These are phyloP conservation scores for Proctacanthus coquilletti DNA, from an alignment of 1,140 invertebrate species.

Conservation along the genomic window DNA sequence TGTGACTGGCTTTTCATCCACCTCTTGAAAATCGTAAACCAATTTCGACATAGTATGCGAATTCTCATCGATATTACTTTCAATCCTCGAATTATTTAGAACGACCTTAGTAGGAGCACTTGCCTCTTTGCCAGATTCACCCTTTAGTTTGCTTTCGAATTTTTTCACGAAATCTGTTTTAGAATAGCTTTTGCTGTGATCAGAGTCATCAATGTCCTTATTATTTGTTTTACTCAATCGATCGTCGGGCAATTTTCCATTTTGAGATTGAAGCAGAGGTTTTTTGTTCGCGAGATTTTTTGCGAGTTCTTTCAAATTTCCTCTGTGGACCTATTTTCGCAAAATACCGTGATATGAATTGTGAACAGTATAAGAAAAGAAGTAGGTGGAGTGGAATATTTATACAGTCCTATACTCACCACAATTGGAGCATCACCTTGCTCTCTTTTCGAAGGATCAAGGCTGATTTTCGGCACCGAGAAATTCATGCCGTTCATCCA, in stretches of 20 bases:
- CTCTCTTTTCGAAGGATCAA: slow-evolving; percentile 55
- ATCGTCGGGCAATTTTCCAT: slow-evolving; percentile 9
- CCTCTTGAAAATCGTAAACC: too few species aligned
- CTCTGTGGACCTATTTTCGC: slow-evolving; percentile 20
- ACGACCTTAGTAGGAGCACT: too few species aligned
- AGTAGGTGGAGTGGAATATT: not conserved
- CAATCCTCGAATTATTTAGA: too few species aligned
- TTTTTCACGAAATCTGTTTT: slow-evolving; percentile 20
- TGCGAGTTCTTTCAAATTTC: slow-evolving; percentile 27
- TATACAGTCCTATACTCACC: slow-evolving; percentile 30
- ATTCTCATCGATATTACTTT: too few species aligned
- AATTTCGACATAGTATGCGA: too few species aligned
- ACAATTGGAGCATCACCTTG: slow-evolving; percentile 40
- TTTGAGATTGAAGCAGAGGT: slow-evolving; percentile 11
- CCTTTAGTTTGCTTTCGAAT: slow-evolving; percentile 27
- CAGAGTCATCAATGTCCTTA: slow-evolving; percentile 10
- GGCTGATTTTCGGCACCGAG: slow-evolving; percentile 56
- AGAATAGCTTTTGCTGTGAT: slow-evolving; percentile 2
- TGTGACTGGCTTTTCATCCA: too few species aligned
- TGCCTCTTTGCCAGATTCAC: slow-evolving; percentile 25
- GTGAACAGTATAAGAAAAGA: too few species aligned
- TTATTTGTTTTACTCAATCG: slow-evolving; percentile 9
- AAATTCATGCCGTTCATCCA: slow-evolving; percentile 63
- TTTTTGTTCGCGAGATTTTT: slow-evolving; percentile 31
- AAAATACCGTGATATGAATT: not conserved